phyloP scores from a whole-genome alignment of 2,113 vertebrate species.

The Sturnira hondurensis region DNA sequence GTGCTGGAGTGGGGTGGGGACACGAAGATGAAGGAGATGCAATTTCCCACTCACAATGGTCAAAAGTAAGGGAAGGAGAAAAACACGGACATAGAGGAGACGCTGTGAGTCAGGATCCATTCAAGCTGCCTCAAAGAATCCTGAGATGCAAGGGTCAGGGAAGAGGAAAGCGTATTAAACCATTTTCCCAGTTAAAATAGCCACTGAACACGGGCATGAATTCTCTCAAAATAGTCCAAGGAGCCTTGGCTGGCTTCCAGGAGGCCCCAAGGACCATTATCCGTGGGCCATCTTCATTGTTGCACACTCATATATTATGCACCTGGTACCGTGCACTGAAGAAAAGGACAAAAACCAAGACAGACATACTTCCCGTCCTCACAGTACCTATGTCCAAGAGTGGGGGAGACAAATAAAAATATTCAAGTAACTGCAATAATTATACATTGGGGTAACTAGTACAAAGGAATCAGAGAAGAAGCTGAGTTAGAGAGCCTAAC shows the following conservation, averaged over 20 bases:
- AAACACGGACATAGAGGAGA: not conserved
- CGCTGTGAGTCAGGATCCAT: not conserved
- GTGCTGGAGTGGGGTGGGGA: not conserved
- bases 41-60: not conserved
- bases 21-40: not conserved
- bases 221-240: not conserved
- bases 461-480: not conserved
- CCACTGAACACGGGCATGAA: not conserved
- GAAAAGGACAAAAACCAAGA: not conserved
- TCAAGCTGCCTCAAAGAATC: not conserved
- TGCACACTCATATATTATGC: not conserved
- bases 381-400: not conserved
- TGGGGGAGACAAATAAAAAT: not conserved
- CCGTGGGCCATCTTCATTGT: not conserved
- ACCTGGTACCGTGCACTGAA: not conserved
- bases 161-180: not conserved
- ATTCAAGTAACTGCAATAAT: not conserved
- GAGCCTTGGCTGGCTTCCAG: not conserved
- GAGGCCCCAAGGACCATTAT: not conserved
- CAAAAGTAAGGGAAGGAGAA: not conserved
- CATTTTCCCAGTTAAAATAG: not conserved
- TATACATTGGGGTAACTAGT: not conserved
- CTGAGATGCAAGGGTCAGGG: not conserved
- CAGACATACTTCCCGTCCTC: not conserved
- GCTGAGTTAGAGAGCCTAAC: not conserved